Conservation (phyloP, 2,113 vertebrate species). For the Psittacus erithacus region DNA sequence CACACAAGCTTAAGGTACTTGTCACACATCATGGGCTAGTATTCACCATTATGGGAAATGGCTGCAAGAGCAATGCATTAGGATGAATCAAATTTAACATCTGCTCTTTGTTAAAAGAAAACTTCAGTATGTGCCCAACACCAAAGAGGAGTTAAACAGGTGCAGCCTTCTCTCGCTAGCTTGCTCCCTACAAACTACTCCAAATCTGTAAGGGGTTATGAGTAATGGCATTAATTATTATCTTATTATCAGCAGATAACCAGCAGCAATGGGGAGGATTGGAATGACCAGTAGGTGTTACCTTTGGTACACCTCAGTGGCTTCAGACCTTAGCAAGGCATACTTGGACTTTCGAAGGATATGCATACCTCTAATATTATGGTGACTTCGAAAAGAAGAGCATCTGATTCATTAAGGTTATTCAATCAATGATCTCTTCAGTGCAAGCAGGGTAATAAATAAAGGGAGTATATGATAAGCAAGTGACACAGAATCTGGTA, state of each 20-base stretch:
- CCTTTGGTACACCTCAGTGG: not conserved
- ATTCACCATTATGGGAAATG: not conserved
- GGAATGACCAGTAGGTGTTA: not conserved
- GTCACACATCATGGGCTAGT: not conserved
- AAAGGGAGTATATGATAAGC: not conserved
- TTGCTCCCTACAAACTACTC: not conserved
- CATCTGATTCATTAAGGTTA: not conserved
- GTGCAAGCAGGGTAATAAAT: not conserved
- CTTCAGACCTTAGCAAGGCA: not conserved
- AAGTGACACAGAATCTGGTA: not conserved
- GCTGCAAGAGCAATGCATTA: not conserved
- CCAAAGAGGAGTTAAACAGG: not conserved
- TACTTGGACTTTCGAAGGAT: not conserved
- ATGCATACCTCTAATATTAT: not conserved
- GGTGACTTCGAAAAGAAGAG: not conserved
- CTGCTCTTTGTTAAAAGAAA: not conserved
- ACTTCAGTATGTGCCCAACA: too few species aligned
- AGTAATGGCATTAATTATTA: not conserved
- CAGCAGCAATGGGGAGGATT: not conserved
- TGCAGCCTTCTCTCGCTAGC: not conserved
- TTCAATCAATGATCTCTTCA: not conserved
- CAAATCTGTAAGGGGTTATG: not conserved
- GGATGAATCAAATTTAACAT: not conserved
- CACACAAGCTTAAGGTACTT: not conserved
- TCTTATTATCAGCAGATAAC: not conserved